Percentiles rank a stretch among this genome's conserved stretches.
Evolutionary conservation across 1,140 invertebrate genomes (phyloP).

Genomic region (Aricia agestis): DNA sequence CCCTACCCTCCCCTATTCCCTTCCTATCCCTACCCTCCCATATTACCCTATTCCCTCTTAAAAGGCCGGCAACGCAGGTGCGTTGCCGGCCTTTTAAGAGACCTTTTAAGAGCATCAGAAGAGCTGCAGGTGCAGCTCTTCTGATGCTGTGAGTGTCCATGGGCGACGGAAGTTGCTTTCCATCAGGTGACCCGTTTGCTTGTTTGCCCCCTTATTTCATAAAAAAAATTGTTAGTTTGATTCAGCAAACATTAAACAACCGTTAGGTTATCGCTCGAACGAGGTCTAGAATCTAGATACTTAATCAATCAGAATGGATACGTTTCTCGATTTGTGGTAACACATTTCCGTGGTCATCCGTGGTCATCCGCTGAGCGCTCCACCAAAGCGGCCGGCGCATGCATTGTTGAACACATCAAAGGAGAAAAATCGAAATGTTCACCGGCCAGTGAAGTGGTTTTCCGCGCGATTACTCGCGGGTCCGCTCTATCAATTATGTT

Average conservation of each 20-base stretch:
- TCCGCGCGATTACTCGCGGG: slow-evolving; percentile 57
- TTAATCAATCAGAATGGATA: slow-evolving; percentile 11
- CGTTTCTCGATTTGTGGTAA: slow-evolving; percentile 16
- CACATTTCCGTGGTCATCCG: slow-evolving; percentile 32
- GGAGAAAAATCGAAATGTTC: slow-evolving; percentile 74
- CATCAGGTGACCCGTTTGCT: too few species aligned
- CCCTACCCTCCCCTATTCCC: too few species aligned
- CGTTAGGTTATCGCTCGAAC: background rate
- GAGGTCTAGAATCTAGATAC: background rate
- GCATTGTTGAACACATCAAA: slow-evolving; percentile 75
- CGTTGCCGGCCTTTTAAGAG: too few species aligned
- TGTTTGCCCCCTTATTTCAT: too few species aligned
- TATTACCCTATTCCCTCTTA: too few species aligned
- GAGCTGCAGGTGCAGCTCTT: too few species aligned
- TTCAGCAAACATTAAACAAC: background rate
- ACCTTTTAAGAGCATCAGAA: too few species aligned
- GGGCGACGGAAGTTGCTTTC: too few species aligned
- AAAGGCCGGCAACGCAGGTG: too few species aligned
- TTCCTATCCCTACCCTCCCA: too few species aligned
- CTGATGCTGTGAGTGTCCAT: too few species aligned
- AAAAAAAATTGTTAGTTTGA: background rate
- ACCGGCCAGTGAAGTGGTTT: slow-evolving; percentile 67
- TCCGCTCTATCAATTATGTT: slow-evolving; percentile 64
- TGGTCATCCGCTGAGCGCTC: slow-evolving; percentile 34
- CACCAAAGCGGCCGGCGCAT: slow-evolving; percentile 44